These are phyloP conservation scores for Pollimyrus isidori DNA, from an alignment of 2,113 vertebrate species.

Conservation along the genomic window DNA sequence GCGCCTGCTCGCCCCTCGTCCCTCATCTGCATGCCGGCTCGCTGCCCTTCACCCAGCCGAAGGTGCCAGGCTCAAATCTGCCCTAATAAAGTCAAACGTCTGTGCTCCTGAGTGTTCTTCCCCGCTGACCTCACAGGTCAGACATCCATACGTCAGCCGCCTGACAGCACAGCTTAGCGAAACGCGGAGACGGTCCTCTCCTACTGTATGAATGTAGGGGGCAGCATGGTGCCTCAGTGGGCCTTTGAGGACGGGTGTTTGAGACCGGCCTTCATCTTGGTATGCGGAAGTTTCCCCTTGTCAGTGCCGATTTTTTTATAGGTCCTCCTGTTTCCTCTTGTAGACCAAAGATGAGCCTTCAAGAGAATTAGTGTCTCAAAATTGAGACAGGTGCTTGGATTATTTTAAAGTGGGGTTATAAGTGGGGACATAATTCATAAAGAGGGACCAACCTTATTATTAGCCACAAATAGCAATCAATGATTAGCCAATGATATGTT, in stretches of 20 bases:
- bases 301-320: not conserved
- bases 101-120: not conserved
- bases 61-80: slow-evolving; percentile 11
- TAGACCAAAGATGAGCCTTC: not conserved
- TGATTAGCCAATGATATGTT: not conserved
- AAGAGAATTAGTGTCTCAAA: not conserved
- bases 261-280: not conserved
- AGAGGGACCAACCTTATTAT: not conserved
- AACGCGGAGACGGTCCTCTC: not conserved
- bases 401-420: not conserved
- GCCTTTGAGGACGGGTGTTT: not conserved
- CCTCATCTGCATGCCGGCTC: not conserved
- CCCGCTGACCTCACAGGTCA: not conserved
- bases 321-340: not conserved
- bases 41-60: slow-evolving; percentile 3
- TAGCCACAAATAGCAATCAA: not conserved
- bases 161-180: not conserved
- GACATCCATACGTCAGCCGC: not conserved
- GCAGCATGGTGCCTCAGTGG: not conserved
- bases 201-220: not conserved
- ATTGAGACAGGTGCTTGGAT: not conserved
- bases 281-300: not conserved
- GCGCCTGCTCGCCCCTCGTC: not conserved
- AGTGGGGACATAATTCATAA: not conserved
- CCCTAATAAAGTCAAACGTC: slow-evolving; percentile 5